These are phyloP conservation scores for Echiichthys vipera DNA, from an alignment of 2,797 vertebrate genomes.

Conservation along the genomic window DNA sequence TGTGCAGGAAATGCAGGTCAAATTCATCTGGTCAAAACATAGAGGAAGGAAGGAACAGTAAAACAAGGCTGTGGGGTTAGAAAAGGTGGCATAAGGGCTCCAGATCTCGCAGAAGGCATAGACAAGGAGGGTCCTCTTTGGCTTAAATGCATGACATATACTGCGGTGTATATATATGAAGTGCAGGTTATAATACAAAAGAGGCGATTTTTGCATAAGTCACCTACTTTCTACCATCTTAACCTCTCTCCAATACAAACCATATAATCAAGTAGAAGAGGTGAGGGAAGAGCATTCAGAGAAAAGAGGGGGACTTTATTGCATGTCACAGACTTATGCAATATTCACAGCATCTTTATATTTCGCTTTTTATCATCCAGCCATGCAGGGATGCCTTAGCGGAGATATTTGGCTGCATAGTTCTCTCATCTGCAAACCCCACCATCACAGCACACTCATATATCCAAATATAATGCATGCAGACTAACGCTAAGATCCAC, in stretches of 20 bases:
- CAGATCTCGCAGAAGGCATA: background rate
- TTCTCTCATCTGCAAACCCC: background rate
- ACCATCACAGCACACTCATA: background rate
- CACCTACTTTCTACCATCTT: background rate
- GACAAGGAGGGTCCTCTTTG: background rate
- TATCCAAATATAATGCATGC: background rate
- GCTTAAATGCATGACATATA: background rate
- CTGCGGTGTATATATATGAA: background rate
- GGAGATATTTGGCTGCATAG: background rate
- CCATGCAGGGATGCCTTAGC: background rate
- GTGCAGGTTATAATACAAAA: background rate
- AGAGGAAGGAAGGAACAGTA: slow-evolving; percentile 30
- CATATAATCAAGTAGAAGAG: background rate
- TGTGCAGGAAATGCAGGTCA: slow-evolving; percentile 59
- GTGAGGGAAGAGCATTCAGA: background rate
- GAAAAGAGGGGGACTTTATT: background rate
- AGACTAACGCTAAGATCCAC: background rate
- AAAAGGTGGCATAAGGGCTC: background rate
- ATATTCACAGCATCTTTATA: background rate
- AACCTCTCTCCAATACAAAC: background rate
- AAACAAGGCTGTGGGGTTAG: slow-evolving; percentile 16
- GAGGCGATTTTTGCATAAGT: background rate
- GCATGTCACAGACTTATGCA: background rate
- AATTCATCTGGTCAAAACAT: slow-evolving; percentile 36
- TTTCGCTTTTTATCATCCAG: background rate